Base-by-base conservation (phyloP, 2,797 vertebrate species). In the Cossypha heuglini region DNA sequence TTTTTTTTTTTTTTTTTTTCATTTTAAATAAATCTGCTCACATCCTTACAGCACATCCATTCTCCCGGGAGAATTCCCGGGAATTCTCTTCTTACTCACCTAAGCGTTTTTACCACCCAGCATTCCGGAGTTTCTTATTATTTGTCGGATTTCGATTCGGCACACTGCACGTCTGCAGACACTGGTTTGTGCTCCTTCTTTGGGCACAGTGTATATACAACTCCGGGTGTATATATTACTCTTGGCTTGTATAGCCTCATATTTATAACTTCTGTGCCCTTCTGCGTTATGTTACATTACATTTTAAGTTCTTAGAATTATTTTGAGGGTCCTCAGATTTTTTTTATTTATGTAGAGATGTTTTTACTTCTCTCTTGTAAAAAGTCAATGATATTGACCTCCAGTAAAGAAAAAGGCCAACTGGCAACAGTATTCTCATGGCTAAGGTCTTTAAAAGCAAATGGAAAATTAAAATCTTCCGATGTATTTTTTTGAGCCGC, bases 381-480 rank as follows among this genome's bases (percentile, higher is more conserved):
- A 58, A 93, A 91, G 66, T 66, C 51, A 45, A 40, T 49, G 16
- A 16, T 52, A 76, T 2, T 72, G 68, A 75, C 35, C 59, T 77
- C 62, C 48, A 74, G 38, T 35, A 86, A 72, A 71, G 38, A 43
- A 72, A 42, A 88, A 62, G 71, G 54, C 67, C 67, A 90, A 78
- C 33, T 16, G 42, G 49, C 52, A 69, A 20, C 33, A 29, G 26
- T 35, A 13, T 73, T 94, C 21, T 79, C 28, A 28, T 51, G 35
- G 49, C 68, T 83, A 61, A 82, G 26, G 25, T 86, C 37, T 95
- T 7, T 74, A 86, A 79, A 93, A 89, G 67, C 35, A 67, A 87
- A 83, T 21, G 25, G 33, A 89, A 91, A 92, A 87, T 74, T 38
- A 74, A 81, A 91, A 93, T 92, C 40, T 93, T 94, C 62, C 66